Percentiles rank a stretch among this genome's conserved stretches.
Conservation (phyloP, 2,888 invertebrate genomes). For the Scrobipalpa costella region DNA sequence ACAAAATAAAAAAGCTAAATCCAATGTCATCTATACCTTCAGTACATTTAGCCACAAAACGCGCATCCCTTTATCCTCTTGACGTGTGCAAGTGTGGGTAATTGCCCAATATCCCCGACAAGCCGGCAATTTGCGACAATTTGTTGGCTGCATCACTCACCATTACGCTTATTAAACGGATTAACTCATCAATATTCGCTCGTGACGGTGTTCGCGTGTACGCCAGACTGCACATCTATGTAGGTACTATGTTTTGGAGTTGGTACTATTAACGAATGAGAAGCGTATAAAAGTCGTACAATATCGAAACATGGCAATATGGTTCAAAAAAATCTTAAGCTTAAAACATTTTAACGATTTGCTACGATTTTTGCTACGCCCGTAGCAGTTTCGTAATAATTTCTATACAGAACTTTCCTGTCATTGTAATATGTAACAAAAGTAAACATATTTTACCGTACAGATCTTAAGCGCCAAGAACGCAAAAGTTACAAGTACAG, state of each 20-base stretch:
- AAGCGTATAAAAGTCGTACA: too few species aligned
- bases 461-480: neutral
- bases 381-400: too few species aligned
- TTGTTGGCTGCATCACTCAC: neutral
- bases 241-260: too few species aligned
- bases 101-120: conserved; percentile 8
- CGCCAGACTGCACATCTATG: neutral
- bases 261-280: too few species aligned
- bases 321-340: too few species aligned
- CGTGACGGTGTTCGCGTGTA: neutral
- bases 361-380: too few species aligned
- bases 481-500: neutral
- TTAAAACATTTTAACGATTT: too few species aligned
- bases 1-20: too few species aligned
- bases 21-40: neutral
- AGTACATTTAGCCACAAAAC: neutral
- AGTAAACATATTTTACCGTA: too few species aligned
- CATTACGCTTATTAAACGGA: conserved; percentile 18
- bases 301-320: too few species aligned
- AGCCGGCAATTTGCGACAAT: conserved; percentile 10
- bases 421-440: too few species aligned
- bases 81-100: neutral
- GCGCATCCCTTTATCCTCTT: neutral
- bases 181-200: conserved; percentile 14
- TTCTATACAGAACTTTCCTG: too few species aligned